phyloP scores from a whole-genome alignment of 2,888 invertebrate genomes.

The Diplolepis rosae region DNA sequence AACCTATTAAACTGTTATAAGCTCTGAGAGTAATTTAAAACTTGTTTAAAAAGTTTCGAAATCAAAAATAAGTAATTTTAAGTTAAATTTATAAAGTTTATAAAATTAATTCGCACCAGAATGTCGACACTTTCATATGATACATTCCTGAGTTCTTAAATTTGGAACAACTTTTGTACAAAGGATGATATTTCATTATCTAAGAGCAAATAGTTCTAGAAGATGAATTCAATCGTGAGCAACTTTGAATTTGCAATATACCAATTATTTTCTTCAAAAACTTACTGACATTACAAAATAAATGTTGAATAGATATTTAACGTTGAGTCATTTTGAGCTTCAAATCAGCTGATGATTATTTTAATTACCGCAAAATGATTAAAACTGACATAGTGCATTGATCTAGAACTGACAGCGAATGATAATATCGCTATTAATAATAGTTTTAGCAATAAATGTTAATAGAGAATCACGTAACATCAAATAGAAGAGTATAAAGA shows the following conservation, averaged over 20 bases:
- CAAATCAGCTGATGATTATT: neutral
- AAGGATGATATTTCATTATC: neutral
- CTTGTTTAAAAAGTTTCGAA: too few relatives aligned
- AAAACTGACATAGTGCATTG: neutral
- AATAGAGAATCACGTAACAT: conserved; percentile 70
- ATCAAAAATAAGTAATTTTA: too few relatives aligned
- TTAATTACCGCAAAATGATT: neutral
- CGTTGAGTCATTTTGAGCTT: neutral
- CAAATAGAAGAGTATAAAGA: conserved; percentile 71
- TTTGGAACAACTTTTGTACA: neutral
- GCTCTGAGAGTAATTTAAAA: too few relatives aligned
- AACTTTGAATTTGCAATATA: neutral
- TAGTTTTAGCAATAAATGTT: conserved; percentile 67
- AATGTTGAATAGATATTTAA: neutral
- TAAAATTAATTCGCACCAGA: neutral
- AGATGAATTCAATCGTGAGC: neutral
- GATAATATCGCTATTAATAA: conserved; percentile 64
- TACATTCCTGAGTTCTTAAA: neutral
- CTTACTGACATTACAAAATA: conserved; percentile 39
- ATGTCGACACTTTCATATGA: neutral
- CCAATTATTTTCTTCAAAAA: neutral
- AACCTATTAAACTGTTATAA: too few relatives aligned
- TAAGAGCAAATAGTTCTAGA: neutral
- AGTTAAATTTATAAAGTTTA: neutral
- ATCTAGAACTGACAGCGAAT: conserved; percentile 65